These are phyloP conservation scores for Tenualosa thibaudeaui DNA, from an alignment of 2,797 vertebrate genomes.

Conservation along the genomic window DNA sequence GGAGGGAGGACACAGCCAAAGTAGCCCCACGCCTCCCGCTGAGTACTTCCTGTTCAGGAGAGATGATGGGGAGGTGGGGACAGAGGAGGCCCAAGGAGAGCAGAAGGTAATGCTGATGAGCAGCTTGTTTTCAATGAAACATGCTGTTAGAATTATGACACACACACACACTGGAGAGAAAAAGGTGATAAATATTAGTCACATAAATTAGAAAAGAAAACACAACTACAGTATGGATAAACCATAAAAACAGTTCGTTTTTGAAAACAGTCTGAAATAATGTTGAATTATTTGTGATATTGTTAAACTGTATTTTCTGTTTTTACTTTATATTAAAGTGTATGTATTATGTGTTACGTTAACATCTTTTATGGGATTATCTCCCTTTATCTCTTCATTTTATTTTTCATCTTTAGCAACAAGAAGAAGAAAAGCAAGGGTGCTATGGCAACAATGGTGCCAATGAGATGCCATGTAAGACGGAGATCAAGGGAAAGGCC, in stretches of 20 bases:
- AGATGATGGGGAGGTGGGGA: conserved; percentile 56
- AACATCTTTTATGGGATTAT: background rate
- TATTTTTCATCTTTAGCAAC: background rate
- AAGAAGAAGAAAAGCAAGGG: conserved; percentile 39
- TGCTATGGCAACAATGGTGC: conserved; percentile 33
- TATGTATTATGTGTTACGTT: background rate
- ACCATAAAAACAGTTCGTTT: too few relatives aligned
- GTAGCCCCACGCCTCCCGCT: conserved; percentile 73
- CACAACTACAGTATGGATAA: too few relatives aligned
- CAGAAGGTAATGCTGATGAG: conserved; percentile 7
- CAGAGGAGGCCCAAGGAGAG: conserved; percentile 51
- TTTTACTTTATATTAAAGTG: background rate
- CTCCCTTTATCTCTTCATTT: background rate
- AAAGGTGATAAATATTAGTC: too few relatives aligned
- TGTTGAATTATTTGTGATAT: too few relatives aligned
- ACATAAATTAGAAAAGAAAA: too few relatives aligned
- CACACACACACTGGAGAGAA: too few relatives aligned
- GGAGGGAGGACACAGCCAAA: conserved; percentile 75
- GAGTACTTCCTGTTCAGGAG: conserved; percentile 80
- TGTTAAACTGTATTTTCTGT: too few relatives aligned
- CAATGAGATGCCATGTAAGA: conserved; percentile 33
- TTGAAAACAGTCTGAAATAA: too few relatives aligned
- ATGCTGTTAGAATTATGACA: too few relatives aligned
- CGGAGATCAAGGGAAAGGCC: background rate
- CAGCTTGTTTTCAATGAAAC: background rate